Conservation (phyloP, 2,797 vertebrate species). For the Mycteria americana region DNA sequence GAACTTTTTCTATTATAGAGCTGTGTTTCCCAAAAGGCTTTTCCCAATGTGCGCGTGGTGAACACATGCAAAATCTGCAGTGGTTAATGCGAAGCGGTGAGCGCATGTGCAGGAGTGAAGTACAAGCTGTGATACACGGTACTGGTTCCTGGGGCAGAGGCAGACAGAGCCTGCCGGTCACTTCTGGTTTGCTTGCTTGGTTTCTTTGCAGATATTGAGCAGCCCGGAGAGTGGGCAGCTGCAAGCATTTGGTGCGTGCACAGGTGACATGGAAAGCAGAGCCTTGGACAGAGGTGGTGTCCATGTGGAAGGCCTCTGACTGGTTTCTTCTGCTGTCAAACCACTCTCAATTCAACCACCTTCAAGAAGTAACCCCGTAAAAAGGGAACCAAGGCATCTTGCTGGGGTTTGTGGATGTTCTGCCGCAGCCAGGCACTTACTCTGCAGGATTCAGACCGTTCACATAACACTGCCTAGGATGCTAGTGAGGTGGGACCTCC, state of each 20-base stretch:
- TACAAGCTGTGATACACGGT: fast-evolving
- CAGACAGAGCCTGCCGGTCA: neutral
- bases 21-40: neutral
- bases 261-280: neutral
- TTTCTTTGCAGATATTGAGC: neutral
- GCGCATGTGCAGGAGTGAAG: fast-evolving
- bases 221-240: neutral
- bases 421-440: neutral
- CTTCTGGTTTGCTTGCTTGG: neutral
- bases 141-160: neutral
- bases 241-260: fast-evolving
- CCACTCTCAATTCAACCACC: neutral
- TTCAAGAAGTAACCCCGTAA: neutral
- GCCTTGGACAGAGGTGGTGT: neutral
- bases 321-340: neutral
- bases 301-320: neutral
- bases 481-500: neutral
- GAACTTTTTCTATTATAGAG: neutral
- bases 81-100: neutral
- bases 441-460: neutral
- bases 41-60: fast-evolving
- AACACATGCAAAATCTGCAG: neutral
- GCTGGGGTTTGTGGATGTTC: neutral
- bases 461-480: neutral
- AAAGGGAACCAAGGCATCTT: neutral